Evolutionary conservation across 1,140 invertebrate genomes (phyloP), one percentile per base, ranked within the genome.

Genomic region (Ceratitis capitata): DNA sequence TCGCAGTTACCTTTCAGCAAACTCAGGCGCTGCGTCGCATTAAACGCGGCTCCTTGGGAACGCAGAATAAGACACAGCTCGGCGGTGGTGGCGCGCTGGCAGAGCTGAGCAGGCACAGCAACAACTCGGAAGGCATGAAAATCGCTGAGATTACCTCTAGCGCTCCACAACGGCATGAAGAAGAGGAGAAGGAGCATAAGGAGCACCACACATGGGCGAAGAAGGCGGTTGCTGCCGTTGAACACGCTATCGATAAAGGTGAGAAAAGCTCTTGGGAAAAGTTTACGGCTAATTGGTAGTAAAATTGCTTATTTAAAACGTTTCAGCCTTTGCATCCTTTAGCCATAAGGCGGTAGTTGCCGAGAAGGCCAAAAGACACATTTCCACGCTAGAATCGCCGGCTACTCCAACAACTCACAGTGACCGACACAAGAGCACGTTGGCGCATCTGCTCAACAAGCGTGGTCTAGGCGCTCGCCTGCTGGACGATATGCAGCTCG

Each of bases 1-100:
- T 78, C n/a, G 69, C 39, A 78, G 69, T 78, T 78, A 47, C 35
- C n/a, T 78, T 78, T 78, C 69, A 78, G 69, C 69, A 78, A 78
- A 42, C 69, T 6, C 39, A 78, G 9, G 69, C 69, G 3, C n/a
- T 78, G 69, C 69, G 69, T 12, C 69, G 69, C 69, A 78, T 78
- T 39, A 78, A 78, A 10, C 69, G 69, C 39, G 69, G 69, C n/a
- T 78, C 69, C 19, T 23, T 3, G 6, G 39, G 3, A 7, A 23
- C 39, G 19, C 69, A 78, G 45, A 78, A 78, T 23, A 26, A 26
- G 23, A 78, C 69, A 35, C 23, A 45, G 32, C 69, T 47, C 14
- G n/a, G 39, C 39, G 45, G 16, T 78, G 69, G 23, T 78, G 69
- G 23, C n/a, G 3, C 45, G 42, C 69, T 78, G 1, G 9, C 23